Conservation (phyloP, 2,113 vertebrate genomes). For the Cardinalis cardinalis region DNA sequence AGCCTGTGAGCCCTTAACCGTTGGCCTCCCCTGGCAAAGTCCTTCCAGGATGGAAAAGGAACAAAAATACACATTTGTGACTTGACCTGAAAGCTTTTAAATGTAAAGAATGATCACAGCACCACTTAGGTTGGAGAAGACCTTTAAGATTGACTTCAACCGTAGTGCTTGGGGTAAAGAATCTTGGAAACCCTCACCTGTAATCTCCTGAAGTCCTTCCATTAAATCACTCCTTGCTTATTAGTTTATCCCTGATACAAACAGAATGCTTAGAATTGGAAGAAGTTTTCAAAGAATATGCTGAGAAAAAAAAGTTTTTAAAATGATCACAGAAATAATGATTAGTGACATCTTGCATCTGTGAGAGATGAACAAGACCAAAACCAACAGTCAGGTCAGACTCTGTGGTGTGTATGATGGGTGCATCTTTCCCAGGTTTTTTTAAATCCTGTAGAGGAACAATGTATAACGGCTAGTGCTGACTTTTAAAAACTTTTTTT, state of each 20-base stretch:
- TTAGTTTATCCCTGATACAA: not conserved
- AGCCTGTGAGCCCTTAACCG: not conserved
- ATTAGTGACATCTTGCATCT: not conserved
- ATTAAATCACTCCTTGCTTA: not conserved
- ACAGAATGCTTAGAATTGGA: not conserved
- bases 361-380: not conserved
- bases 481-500: accelerated
- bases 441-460: not conserved
- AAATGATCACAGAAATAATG: not conserved
- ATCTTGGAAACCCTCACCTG: not conserved
- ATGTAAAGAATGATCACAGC: not conserved
- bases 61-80: too few species aligned
- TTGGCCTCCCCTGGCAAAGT: not conserved
- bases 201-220: not conserved
- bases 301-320: not conserved
- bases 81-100: not conserved
- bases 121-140: not conserved
- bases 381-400: not conserved
- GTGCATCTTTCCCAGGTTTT: accelerated
- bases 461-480: accelerated
- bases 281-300: not conserved
- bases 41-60: accelerated
- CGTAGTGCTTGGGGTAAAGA: not conserved
- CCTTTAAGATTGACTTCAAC: accelerated
- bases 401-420: accelerated